Conservation (phyloP, 2,797 vertebrate genomes). For the Crotalus adamanteus region DNA sequence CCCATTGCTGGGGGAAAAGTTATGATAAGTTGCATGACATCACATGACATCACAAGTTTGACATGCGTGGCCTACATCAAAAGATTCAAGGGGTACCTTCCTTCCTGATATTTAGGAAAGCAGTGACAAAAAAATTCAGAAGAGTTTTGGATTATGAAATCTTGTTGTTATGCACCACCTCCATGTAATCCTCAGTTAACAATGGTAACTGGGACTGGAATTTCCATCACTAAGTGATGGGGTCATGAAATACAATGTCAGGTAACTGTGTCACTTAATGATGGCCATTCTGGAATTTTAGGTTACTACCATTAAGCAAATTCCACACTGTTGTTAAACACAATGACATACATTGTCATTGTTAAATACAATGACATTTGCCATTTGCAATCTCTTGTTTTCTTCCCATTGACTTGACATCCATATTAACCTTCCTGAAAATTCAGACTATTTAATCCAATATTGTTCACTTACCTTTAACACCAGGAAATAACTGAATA, state of each 20-base stretch:
- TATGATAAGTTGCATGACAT: too few relatives aligned
- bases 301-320: background rate
- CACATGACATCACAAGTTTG: too few relatives aligned
- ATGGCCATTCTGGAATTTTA: background rate
- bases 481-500: background rate
- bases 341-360: background rate
- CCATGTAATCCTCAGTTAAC: background rate
- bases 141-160: background rate
- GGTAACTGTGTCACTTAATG: background rate
- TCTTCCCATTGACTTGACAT: background rate
- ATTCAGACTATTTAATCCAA: background rate
- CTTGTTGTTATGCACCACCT: background rate
- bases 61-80: background rate
- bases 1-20: too few relatives aligned
- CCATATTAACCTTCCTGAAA: background rate
- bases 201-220: background rate
- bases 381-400: background rate
- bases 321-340: background rate
- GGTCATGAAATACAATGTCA: background rate
- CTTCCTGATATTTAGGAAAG: background rate
- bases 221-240: background rate
- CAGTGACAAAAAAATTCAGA: background rate
- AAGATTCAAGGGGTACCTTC: background rate
- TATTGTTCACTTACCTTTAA: background rate
- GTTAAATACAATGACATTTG: background rate